Base-by-base conservation (phyloP, 2,797 vertebrate species). In the Melanotaenia pygmaea region DNA sequence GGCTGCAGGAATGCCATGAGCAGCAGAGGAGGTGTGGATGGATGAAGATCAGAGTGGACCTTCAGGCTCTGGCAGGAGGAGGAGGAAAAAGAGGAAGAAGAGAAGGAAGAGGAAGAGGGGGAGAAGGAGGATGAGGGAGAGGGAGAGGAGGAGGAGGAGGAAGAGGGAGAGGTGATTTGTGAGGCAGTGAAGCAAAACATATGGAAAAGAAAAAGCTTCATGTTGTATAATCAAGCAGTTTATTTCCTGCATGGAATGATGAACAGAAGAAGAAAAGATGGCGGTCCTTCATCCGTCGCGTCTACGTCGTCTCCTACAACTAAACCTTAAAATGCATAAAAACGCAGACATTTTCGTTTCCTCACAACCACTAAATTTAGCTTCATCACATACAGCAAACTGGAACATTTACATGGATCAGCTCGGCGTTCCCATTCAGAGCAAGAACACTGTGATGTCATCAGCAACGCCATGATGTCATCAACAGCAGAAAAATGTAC, bases 311-410 rank as follows among this genome's bases (percentile, higher is more conserved):
- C 26, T 26, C 26, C 26, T 26, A 26, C 26, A 26, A 26, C 26
- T 26, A 26, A 26, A 34, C 34, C 34, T 34, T 34, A 34, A 34
- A 34, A 26, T 26, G 26, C 26, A 26, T 26, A 26, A 26, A 26
- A 26, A 26, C 26, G 26, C 26, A 26, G 26, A 26, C 26, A 26
- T 26, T 26, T 26, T 26, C 26, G 26, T 26, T 71, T 95, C 94
- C 95, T 97, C 95, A 95, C 94, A 96, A 91, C 95, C 93, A 94
- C 92, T 94, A 96, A 93, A 95, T 96, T 95, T 95, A 96, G 94
- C 94, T 96, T 97, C 95, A 96, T 96, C 95, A 94, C 96, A 97
- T 95, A 97, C 96, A 97, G 96, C 95, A 96, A 95, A 97, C 95
- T 96, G 95, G 96, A 95, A 96, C 94, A 94, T 95, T 96, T 97